Evolutionary conservation across 2,888 invertebrate genomes (phyloP), one percentile per base, ranked within the genome.

Genomic region (Eupithecia vulgata): DNA sequence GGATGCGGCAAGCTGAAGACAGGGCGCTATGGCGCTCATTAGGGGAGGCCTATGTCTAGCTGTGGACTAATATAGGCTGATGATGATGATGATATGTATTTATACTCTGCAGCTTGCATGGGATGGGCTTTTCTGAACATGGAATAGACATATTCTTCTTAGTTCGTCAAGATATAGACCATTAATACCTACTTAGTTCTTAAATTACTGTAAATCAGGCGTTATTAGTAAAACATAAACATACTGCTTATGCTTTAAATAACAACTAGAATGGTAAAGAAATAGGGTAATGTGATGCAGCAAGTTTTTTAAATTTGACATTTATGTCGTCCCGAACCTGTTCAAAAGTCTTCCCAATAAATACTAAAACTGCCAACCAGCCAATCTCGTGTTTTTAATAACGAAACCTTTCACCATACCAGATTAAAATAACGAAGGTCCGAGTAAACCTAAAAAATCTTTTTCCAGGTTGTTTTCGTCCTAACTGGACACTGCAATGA

Each of bases 401-500:
- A 48, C 45, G 45, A 45, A 17, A 45, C 17, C 6, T 6, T 45
- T 6, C 15, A 45, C 45, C 7, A 45, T 45, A 45, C 7, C 7
- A 45, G 42, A 17, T 45, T 45, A 7, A 45, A 45, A 45, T 45
- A 2, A 45, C 45, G 1, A 45, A n/a, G 25, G 57, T 52, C 12
- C 1, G 3, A 52, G 52, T 57, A 12, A 7, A 17, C 25, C 6
- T 30, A 15, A 59, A 6, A 3, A 30, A 25, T 13, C 5, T 40
- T 15, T 69, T 86, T 88, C 4, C 88, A 97, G 96, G 95, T 97
- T 52, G 96, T 96, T 64, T 97, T 97, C 87, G 96, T 97, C 0
- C 91, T 97, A 86, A 97, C 97, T 0, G 97, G 97, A 0, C 93
- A 95, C 77, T 97, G 97, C 87, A 96, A 95, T 45, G 95, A 96